phyloP scores from a whole-genome alignment of 2,888 invertebrate species.

The Tromatobia lineatoria region DNA sequence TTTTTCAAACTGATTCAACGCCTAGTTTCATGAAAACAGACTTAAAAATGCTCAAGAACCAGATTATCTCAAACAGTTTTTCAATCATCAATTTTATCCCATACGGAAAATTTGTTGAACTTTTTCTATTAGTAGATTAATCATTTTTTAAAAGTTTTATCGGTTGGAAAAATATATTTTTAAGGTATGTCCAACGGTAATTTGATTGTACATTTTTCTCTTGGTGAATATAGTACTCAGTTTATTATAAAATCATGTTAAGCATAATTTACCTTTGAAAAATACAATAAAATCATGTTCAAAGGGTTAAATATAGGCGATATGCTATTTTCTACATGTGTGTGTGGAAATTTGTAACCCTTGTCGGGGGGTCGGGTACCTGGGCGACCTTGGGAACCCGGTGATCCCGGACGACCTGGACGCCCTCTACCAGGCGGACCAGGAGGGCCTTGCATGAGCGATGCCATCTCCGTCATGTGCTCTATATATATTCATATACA shows the following conservation, averaged over 20 bases:
- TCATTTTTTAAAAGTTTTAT: no score
- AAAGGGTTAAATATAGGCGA: conserved; percentile 26
- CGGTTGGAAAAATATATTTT: no score
- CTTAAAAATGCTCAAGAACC: no score
- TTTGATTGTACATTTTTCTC: no score
- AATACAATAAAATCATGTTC: background rate
- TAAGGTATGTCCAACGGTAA: no score
- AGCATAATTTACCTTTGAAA: background rate
- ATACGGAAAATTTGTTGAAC: no score
- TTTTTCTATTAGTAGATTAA: no score
- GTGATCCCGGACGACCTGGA: conserved; percentile 90
- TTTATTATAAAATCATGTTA: background rate
- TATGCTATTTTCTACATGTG: conserved; percentile 2
- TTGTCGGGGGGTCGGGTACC: conserved; percentile 85
- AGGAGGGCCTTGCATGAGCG: conserved; percentile 88
- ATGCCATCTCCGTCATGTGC: conserved; percentile 90
- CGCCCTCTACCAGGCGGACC: conserved; percentile 89
- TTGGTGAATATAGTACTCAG: background rate
- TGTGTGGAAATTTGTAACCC: conserved; percentile 28
- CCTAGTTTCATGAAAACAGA: no score
- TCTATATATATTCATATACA: conserved; percentile 86
- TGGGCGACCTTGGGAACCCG: conserved; percentile 90
- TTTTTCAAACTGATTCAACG: no score
- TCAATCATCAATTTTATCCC: no score
- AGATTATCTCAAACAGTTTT: no score